A percentile compares a stretch with the other conserved stretches of the same genome.
phyloP scores from a whole-genome alignment of 2,888 invertebrate species.

The Silvanus unidentatus region DNA sequence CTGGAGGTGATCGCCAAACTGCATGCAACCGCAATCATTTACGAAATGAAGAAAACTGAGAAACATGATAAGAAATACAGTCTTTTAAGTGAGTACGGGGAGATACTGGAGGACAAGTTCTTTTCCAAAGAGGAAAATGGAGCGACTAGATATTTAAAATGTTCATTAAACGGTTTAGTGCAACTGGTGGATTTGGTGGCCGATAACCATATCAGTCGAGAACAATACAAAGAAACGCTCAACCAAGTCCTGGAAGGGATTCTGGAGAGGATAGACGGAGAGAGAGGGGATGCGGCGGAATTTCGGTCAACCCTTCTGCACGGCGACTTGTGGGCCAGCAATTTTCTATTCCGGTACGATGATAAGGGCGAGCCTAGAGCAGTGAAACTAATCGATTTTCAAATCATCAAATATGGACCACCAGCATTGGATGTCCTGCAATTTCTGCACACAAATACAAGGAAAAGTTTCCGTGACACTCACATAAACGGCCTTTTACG shows the following conservation, averaged over 20 bases:
- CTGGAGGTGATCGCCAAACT: slow-evolving; percentile 49
- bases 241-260: slow-evolving; percentile 7
- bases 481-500: slow-evolving; percentile 27
- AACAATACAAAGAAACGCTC: slow-evolving; percentile 23
- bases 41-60: slow-evolving; percentile 41
- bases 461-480: slow-evolving; percentile 24
- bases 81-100: slow-evolving; percentile 22
- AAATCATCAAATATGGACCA: slow-evolving; percentile 32
- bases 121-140: slow-evolving; percentile 18
- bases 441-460: slow-evolving; percentile 32
- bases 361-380: slow-evolving; percentile 19
- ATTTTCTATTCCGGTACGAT: slow-evolving; percentile 32
- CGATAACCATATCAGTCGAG: slow-evolving; percentile 17
- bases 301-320: slow-evolving; percentile 28
- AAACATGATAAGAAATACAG: slow-evolving; percentile 19
- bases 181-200: slow-evolving; percentile 27
- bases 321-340: slow-evolving; percentile 37
- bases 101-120: slow-evolving; percentile 26
- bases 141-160: slow-evolving; percentile 20
- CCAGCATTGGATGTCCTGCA: slow-evolving; percentile 32
- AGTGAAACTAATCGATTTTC: slow-evolving; percentile 33
- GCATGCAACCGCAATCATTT: slow-evolving; percentile 50
- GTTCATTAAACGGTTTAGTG: slow-evolving; percentile 25
- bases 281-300: no score
- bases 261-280: neutral